A percentile compares a stretch with the other conserved stretches of the same genome.
Evolutionary conservation across 92 coral and sea anemone species (phyloP).

Genomic region (Phenganax stokvisi): DNA sequence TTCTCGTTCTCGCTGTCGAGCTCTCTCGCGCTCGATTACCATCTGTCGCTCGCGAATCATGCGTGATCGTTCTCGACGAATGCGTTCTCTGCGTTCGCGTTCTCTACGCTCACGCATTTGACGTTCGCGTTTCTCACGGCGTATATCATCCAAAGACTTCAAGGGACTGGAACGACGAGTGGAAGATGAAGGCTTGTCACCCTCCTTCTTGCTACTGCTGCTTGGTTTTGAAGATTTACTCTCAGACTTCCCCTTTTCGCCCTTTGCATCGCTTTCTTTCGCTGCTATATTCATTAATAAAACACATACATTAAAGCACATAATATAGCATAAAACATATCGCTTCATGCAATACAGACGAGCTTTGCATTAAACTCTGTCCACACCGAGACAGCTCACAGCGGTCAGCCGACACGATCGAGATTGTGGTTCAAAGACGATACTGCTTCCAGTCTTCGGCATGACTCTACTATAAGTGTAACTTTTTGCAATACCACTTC

Average conservation of each 20-base stretch:
- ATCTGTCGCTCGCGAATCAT: constrained; percentile 82
- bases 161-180: constrained; percentile 43
- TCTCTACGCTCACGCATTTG: constrained; percentile 86
- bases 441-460: too few species aligned
- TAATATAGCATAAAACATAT: neutral
- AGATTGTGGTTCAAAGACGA: too few species aligned
- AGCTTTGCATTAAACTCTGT: too few species aligned
- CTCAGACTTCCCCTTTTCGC: constrained; percentile 35
- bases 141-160: constrained; percentile 87
- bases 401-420: too few species aligned
- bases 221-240: constrained; percentile 25
- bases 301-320: constrained; percentile 30
- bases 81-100: constrained; percentile 78
- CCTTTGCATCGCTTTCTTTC: constrained; percentile 40
- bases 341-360: too few species aligned
- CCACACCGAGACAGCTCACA: too few species aligned
- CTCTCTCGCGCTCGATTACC: constrained; percentile 85
- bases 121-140: constrained; percentile 77
- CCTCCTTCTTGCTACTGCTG: constrained; percentile 44
- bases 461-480: too few species aligned
- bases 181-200: constrained; percentile 58
- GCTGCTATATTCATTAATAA: constrained; percentile 34
- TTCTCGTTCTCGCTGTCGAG: constrained; percentile 87
- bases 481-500: too few species aligned
- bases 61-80: constrained; percentile 92